Evolutionary conservation across 2,113 vertebrate species (phyloP).

Genomic region (Pachycephala philippinensis): DNA sequence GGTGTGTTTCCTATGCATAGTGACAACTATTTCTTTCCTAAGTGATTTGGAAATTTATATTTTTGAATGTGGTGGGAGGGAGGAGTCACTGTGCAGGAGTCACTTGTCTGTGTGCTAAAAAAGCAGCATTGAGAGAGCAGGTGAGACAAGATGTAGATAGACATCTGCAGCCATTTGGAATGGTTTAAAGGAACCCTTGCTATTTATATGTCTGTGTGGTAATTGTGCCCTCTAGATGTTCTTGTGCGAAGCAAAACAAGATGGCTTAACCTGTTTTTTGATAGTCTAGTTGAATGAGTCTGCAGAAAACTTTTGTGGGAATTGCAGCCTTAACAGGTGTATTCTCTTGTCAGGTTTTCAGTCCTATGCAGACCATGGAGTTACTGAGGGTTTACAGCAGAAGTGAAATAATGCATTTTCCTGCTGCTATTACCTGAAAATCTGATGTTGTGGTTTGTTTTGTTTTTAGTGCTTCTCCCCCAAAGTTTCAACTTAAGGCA

Average conservation of each 20-base stretch:
- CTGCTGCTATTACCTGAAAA: background rate
- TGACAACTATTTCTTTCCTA: background rate
- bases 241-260: background rate
- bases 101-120: background rate
- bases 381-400: background rate
- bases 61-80: background rate
- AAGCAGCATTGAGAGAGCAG: background rate
- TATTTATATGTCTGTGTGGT: background rate
- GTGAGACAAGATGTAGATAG: background rate
- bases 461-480: background rate
- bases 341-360: background rate
- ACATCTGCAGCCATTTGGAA: background rate
- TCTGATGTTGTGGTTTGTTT: background rate
- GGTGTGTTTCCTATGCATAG: background rate
- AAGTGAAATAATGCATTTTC: background rate
- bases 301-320: background rate
- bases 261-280: background rate
- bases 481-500: background rate
- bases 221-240: background rate
- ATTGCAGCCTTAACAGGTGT: background rate
- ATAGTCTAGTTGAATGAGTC: background rate
- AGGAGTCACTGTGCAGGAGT: background rate
- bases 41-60: background rate
- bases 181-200: background rate
- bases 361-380: background rate